Evolutionary conservation across 2,888 invertebrate species (phyloP), one percentile per base, ranked within the genome.

Genomic region (Pachydiplax longipennis): DNA sequence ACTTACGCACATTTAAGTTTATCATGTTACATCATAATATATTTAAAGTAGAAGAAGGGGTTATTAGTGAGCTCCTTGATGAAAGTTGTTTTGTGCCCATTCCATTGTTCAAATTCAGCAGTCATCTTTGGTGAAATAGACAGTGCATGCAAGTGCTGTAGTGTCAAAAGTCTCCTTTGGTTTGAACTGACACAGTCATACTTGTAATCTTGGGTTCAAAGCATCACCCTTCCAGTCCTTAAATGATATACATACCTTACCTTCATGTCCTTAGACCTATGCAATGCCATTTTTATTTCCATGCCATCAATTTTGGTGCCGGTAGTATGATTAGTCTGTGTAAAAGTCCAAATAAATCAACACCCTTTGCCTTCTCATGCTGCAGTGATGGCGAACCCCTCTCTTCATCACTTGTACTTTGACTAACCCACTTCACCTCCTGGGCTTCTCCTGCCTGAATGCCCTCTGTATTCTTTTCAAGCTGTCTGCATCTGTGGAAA

Each of bases 401-500:
- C 58, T 87, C 87, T 61, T 61, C 87, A 87, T 87, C 87, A 87
- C 87, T 87, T 40, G 61, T 61, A 87, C 61, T 87, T 87, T 87
- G 37, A 87, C 87, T 87, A 87, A 87, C 87, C 31, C 87, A 61
- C 87, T 87, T 87, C 87, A 87, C n/a, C 87, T 87, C 87, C 61
- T 87, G 87, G 87, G 87, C 87, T 87, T 87, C 87, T 87, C 87
- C 58, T 87, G 87, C 87, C 87, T 87, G 87, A 61, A 87, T 48
- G 87, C 87, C 87, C 87, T 87, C 58, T 87, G 58, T 87, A 87
- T 87, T 87, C 87, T 87, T 37, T 73, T 73, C 18, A 73, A 87
- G 87, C 87, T 87, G 61, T 87, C 87, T 87, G 87, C 87, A 87
- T 87, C 87, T 87, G 87, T 87, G 87, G 87, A 87, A 87, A 87